These are phyloP conservation scores for Trichogramma dendrolimi DNA, from an alignment of 2,888 invertebrate species.

Conservation along the genomic window DNA sequence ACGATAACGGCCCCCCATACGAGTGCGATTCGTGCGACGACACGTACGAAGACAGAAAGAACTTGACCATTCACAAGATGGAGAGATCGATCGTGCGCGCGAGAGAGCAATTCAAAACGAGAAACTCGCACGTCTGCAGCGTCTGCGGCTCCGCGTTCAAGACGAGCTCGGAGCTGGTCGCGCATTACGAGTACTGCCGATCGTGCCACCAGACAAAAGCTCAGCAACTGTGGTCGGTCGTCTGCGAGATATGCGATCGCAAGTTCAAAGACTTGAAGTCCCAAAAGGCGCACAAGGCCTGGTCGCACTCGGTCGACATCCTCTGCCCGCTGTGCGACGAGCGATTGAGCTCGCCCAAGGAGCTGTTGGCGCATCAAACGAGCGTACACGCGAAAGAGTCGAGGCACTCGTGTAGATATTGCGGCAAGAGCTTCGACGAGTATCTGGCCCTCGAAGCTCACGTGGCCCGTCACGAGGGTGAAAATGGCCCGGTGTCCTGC, in stretches of 20 bases:
- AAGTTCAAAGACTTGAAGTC: conserved; percentile 40
- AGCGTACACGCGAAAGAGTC: conserved; percentile 56
- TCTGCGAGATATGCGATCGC: conserved; percentile 40
- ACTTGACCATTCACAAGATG: conserved; percentile 35
- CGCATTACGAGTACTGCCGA: background rate
- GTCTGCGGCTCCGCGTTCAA: conserved; percentile 10
- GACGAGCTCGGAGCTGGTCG: background rate
- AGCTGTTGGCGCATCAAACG: conserved; percentile 41
- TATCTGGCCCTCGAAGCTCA: conserved; percentile 43
- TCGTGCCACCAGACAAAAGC: background rate
- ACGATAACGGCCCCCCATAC: background rate
- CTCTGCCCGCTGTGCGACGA: conserved; percentile 45
- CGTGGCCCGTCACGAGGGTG: conserved; percentile 41
- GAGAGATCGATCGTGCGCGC: conserved; percentile 34
- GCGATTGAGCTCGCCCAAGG: conserved; percentile 43
- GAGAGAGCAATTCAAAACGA: conserved; percentile 10
- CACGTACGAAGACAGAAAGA: conserved; percentile 28
- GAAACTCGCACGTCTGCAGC: background rate
- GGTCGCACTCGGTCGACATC: conserved; percentile 45
- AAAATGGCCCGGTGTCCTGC: conserved; percentile 35
- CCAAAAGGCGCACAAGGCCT: conserved; percentile 37
- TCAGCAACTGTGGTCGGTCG: conserved; percentile 24
- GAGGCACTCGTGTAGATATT: conserved; percentile 45
- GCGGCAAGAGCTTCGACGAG: conserved; percentile 48
- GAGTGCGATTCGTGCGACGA: conserved; percentile 38